Base-by-base conservation (phyloP, 2,113 vertebrate species). In the Willisornis vidua region DNA sequence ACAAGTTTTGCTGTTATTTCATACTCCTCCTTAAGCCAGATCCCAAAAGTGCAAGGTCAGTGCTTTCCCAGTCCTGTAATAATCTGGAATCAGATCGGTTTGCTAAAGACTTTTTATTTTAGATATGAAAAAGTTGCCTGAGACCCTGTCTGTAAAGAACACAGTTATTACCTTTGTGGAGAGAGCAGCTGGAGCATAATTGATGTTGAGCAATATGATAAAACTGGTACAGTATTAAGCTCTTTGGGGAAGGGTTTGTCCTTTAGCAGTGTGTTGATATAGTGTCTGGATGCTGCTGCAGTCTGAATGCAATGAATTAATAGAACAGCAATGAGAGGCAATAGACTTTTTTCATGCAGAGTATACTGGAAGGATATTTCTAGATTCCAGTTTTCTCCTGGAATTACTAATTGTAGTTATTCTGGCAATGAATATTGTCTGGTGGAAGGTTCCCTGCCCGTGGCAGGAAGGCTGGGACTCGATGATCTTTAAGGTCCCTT, bases 191-290 rank as follows among this genome's bases (percentile, higher is more conserved):
- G 93, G 59, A 90, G 29, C 33, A 67, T 89, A 89, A 85, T 68
- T 87, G 87, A 63, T 91, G 82, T 62, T 76, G 87, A 83, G 59
- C 43, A 82, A 46, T 71, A 48, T 94, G 90, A 89, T 85, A 89
- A 89, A 92, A 66, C 33, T 51, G 28, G 14, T 83, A 70, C 3
- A n/a, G 55, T 61, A 75, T 92, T 85, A 85, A 93, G 84, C 66
- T 94, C 80, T 92, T 92, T 89, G 81, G 84, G 81, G 73, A 90
- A 89, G 57, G 77, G 45, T 63, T 94, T 95, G 84, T 95, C 87
- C 94, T 95, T 96, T 94, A 83, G 49, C 81, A 91, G 31, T 19
- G 8, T 82, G 73, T 94, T 97, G 91, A 90, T 94, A 84, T 7
- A 89, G 74, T 46, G 73, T 91, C 87, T 94, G 87, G 89, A 78